These are phyloP conservation scores for Drosophila sp. DNA, from an alignment of 1,140 invertebrate species.

Conservation along the genomic window DNA sequence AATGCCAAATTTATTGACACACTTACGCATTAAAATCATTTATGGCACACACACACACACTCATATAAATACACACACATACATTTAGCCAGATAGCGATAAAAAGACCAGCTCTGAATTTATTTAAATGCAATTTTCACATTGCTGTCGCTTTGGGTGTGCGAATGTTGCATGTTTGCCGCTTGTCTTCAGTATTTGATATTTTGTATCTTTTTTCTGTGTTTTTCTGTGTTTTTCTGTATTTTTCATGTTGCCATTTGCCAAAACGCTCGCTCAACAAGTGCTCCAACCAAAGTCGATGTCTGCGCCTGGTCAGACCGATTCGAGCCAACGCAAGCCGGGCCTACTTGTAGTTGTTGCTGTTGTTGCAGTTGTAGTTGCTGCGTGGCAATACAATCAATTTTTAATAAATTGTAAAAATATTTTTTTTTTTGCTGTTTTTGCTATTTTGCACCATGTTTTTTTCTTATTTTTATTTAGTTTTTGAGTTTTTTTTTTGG, in stretches of 20 bases:
- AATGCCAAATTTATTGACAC: conserved; percentile 72
- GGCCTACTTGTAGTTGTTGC: conserved; percentile 41
- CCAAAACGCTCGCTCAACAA: conserved; percentile 64
- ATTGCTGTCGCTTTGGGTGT: conserved; percentile 54
- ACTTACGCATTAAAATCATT: conserved; percentile 77
- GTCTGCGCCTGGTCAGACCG: conserved; percentile 23
- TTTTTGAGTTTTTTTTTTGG: conserved; percentile 11
- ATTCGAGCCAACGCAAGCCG: conserved; percentile 30
- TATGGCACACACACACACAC: conserved; percentile 37
- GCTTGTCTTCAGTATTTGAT: conserved; percentile 49
- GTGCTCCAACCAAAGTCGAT: conserved; percentile 44
- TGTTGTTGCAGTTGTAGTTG: conserved; percentile 44
- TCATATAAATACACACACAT: conserved; percentile 1
- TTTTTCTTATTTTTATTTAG: conserved; percentile 24
- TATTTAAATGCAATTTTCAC: conserved; percentile 82
- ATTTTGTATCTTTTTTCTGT: conserved; percentile 19
- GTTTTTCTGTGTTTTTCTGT: conserved; percentile 38
- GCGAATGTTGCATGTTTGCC: conserved; percentile 57
- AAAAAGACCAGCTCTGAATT: conserved; percentile 75
- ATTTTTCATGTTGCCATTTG: conserved; percentile 62
- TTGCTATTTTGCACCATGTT: conserved; percentile 31
- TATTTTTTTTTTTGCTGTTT: conserved; percentile 47
- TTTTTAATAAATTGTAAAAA: conserved; percentile 81
- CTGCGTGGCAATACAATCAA: conserved; percentile 80
- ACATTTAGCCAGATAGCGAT: conserved; percentile 63